Conservation (phyloP, 2,113 vertebrate species). For the Acrocephalus arundinaceus region DNA sequence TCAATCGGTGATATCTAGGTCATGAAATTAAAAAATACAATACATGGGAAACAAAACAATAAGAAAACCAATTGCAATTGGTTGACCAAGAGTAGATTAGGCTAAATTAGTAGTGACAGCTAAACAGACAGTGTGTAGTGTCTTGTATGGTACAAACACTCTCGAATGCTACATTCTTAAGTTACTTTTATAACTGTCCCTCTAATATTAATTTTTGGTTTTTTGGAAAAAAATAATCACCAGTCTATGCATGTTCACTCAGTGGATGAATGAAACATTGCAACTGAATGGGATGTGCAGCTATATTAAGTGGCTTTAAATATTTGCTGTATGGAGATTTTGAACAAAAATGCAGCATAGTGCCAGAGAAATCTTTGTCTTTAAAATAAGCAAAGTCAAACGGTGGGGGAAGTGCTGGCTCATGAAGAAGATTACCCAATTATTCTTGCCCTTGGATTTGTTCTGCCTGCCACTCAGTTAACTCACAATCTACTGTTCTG, state of each 20-base stretch:
- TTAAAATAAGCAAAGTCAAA: not conserved
- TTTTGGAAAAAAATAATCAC: not conserved
- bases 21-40: not conserved
- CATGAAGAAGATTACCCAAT: not conserved
- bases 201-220: not conserved
- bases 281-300: not conserved
- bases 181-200: not conserved
- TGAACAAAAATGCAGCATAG: not conserved
- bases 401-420: accelerated
- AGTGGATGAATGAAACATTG: not conserved
- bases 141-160: not conserved
- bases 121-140: not conserved
- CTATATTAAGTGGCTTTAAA: not conserved
- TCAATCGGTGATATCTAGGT: not conserved
- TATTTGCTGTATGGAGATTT: not conserved
- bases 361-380: not conserved
- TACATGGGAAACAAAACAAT: not conserved
- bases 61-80: not conserved
- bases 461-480: not conserved
- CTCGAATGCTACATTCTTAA: not conserved
- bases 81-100: not conserved
- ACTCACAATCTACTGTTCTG: not conserved
- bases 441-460: not conserved
- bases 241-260: not conserved
- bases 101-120: not conserved